phyloP scores from a whole-genome alignment of 2,113 vertebrate genomes.

The Oxygymnocypris stewartii region DNA sequence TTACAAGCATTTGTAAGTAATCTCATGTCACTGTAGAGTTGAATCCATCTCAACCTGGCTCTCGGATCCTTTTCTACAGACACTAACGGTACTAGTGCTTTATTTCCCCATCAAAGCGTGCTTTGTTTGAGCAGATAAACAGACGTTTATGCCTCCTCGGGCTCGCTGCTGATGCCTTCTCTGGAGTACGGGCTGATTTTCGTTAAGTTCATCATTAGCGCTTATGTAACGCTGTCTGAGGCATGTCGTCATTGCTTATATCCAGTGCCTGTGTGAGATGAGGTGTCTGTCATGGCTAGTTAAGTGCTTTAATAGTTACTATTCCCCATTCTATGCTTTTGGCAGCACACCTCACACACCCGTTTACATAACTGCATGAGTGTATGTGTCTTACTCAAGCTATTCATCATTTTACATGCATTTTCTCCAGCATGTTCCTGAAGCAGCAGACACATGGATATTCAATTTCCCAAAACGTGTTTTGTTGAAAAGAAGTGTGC shows the following conservation, averaged over 20 bases:
- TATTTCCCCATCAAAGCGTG: background rate
- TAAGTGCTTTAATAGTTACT: constrained; percentile 32
- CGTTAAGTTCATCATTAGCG: constrained; percentile 57
- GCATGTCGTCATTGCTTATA: constrained; percentile 62
- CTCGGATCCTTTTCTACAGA: constrained; percentile 5
- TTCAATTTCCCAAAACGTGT: background rate
- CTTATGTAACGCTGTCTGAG: constrained; percentile 65
- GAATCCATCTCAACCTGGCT: background rate
- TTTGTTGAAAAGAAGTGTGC: background rate
- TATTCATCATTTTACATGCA: background rate
- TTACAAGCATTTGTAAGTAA: background rate
- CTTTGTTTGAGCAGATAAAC: constrained; percentile 35
- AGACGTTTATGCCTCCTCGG: background rate
- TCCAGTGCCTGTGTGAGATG: constrained; percentile 30
- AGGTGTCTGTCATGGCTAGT: constrained; percentile 48
- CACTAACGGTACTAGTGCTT: background rate
- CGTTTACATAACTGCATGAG: constrained; percentile 38
- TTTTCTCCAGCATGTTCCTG: background rate
- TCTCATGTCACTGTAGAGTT: background rate
- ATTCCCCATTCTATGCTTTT: constrained; percentile 58
- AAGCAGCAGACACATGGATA: background rate
- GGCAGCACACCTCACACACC: constrained; percentile 37
- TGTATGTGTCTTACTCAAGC: background rate
- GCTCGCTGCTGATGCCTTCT: background rate
- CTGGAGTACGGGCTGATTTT: background rate